Evolutionary conservation across 2,113 vertebrate genomes (phyloP), one percentile per base, ranked within the genome.

Genomic region (Melanotaenia duboulayi): DNA sequence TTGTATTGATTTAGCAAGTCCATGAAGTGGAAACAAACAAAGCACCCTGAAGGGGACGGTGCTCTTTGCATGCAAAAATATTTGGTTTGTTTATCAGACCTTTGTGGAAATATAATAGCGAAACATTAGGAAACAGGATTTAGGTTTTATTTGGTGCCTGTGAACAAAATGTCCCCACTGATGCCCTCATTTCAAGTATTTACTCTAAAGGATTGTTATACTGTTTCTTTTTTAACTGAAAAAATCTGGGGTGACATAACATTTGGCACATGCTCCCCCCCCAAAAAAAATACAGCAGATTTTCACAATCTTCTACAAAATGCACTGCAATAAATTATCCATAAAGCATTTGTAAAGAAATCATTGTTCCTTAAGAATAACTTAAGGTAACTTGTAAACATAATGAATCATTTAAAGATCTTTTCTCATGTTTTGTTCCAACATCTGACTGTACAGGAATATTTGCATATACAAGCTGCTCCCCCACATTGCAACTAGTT

Each of bases 1-100:
- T 74, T 65, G 71, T 86, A 92, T 93, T 89, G 88, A 92, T 92
- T 87, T 84, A 85, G 71, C 68, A 56, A 52, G 66, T 76, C 85
- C 81, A 59, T 78, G 81, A 59, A 78, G 80, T 83, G 71, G 83
- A 88, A 88, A 77, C 76, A 89, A 85, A 84, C 76, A 75, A 82
- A 76, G 68, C 62, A 65, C 46, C 78, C 16, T 19, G 61, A 79
- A 68, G 64, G 54, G 28, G 70, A 84, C 62, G 55, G 60, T 40
- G 57, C 25, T 73, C 55, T 65, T 68, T 56, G 57, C 62, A 82
- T 75, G 77, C 44, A 70, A 67, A 87, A 85, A 73, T 77, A 74
- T 81, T 83, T 80, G 54, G 54, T 51, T 78, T 86, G 77, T 81
- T 77, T 74, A 80, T 84, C 57, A 83, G 66, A 75, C 64, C 68